Percentiles rank a stretch among this genome's conserved stretches.
These are phyloP conservation scores for Molorchus minor DNA, from an alignment of 2,888 invertebrate genomes.

Conservation along the genomic window DNA sequence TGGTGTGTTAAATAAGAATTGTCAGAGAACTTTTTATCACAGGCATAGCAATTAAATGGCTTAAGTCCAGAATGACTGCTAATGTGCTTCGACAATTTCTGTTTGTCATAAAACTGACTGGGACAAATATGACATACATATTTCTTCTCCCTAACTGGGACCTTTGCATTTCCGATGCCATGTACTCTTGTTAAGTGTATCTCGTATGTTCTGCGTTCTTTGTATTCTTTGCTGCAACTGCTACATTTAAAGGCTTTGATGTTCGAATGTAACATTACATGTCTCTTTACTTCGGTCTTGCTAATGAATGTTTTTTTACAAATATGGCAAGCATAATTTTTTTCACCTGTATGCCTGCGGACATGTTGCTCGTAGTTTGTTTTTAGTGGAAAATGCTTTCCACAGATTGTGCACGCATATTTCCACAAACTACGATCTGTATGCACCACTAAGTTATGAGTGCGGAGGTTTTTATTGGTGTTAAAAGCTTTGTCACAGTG, in stretches of 20 bases:
- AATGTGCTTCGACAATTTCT: constrained; percentile 51
- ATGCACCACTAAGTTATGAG: constrained; percentile 52
- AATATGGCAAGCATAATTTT: constrained; percentile 47
- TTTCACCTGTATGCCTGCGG: constrained; percentile 48
- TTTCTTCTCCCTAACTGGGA: constrained; percentile 55
- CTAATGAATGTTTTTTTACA: constrained; percentile 50
- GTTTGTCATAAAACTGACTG: constrained; percentile 58
- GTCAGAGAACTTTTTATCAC: constrained; percentile 51
- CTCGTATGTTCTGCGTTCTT: constrained; percentile 57
- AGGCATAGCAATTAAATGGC: constrained; percentile 47
- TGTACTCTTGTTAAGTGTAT: constrained; percentile 65
- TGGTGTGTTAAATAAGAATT: constrained; percentile 52
- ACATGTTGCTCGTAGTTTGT: constrained; percentile 50
- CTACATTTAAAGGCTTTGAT: constrained; percentile 57
- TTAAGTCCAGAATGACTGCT: constrained; percentile 51
- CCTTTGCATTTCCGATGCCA: constrained; percentile 58
- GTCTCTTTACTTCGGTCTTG: constrained; percentile 47
- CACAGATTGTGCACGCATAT: constrained; percentile 47
- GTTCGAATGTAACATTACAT: constrained; percentile 48
- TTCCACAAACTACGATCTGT: constrained; percentile 53
- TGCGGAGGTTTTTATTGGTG: constrained; percentile 50
- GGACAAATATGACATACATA: constrained; percentile 52
- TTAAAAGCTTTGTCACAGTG: constrained; percentile 54
- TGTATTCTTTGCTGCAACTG: constrained; percentile 66
- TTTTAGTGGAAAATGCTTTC: constrained; percentile 50